Conservation (phyloP, 2,113 vertebrate genomes). For the Phasianus colchicus region DNA sequence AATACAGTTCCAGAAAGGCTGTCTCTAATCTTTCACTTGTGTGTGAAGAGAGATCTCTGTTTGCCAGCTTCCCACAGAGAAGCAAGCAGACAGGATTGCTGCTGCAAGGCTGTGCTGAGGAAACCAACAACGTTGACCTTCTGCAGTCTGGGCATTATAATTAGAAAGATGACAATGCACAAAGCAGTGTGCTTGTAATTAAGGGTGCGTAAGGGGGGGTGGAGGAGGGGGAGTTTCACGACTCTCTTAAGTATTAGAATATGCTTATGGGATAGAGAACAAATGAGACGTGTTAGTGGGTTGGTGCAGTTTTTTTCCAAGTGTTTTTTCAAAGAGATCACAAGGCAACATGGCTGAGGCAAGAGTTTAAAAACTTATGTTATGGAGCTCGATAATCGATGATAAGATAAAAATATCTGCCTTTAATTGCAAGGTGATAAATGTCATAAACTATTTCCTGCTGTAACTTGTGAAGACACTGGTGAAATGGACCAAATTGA, state of each 20-base stretch:
- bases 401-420: background rate
- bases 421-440: background rate
- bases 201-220: background rate
- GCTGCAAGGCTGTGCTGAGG: background rate
- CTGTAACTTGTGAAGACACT: background rate
- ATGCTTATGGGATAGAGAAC: background rate
- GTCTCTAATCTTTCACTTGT: background rate
- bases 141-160: background rate
- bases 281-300: background rate
- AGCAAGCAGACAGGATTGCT: background rate
- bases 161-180: background rate
- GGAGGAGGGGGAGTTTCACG: background rate
- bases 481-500: conserved; percentile 1
- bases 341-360: background rate
- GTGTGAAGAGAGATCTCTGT: background rate
- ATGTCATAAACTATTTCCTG: conserved; percentile 27
- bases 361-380: background rate
- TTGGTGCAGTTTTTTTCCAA: background rate
- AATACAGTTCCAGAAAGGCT: background rate
- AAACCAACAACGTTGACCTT: background rate
- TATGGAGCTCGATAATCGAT: background rate
- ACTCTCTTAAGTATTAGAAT: background rate
- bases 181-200: background rate
- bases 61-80: background rate
- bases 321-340: background rate